A percentile compares a stretch with the other conserved stretches of the same genome.
Conservation (phyloP, 2,113 vertebrate genomes). For the Agelaius tricolor region DNA sequence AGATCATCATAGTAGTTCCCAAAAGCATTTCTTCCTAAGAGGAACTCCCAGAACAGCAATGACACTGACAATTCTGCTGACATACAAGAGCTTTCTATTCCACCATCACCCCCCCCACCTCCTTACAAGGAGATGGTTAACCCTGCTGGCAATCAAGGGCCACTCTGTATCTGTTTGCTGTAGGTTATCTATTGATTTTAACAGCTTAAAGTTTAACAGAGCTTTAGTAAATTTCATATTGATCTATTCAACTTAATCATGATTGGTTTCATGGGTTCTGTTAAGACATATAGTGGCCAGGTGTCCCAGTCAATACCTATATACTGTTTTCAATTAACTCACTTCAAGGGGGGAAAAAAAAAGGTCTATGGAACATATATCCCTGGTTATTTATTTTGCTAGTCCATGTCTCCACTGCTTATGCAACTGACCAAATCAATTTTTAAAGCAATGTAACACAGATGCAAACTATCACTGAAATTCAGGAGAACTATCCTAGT, state of each 20-base stretch:
- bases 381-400: slow-evolving; percentile 7
- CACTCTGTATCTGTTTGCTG: neutral
- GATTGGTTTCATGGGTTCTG: slow-evolving; percentile 15
- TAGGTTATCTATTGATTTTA: slow-evolving; percentile 50
- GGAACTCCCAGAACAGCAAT: neutral
- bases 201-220: slow-evolving; percentile 27
- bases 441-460: slow-evolving; percentile 23
- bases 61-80: neutral
- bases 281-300: neutral
- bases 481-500: neutral
- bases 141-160: neutral
- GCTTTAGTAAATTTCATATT: slow-evolving; percentile 16
- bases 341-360: neutral
- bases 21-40: neutral
- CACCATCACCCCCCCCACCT: neutral
- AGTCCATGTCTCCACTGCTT: neutral
- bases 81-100: neutral
- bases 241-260: slow-evolving; percentile 20
- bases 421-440: slow-evolving; percentile 31
- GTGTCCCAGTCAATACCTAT: slow-evolving; percentile 30
- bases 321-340: slow-evolving; percentile 45
- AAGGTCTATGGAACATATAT: neutral
- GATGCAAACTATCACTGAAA: neutral
- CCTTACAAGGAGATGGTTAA: neutral
- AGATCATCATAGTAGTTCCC: neutral